These are phyloP conservation scores for Tokudaia muenninki DNA, from an alignment of 2,797 vertebrate species.

Conservation along the genomic window DNA sequence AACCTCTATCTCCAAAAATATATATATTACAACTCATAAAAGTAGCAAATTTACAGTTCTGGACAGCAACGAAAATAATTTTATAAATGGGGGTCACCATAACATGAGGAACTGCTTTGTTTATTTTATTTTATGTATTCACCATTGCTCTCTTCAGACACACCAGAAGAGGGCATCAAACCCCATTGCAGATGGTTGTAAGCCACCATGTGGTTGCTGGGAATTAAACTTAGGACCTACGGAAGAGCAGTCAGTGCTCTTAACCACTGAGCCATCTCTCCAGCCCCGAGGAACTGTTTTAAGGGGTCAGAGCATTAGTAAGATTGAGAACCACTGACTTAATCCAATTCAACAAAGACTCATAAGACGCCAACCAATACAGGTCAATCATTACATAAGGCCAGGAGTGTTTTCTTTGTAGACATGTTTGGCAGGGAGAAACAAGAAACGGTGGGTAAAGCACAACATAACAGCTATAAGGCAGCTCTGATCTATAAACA, in stretches of 20 bases:
- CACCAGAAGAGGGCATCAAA: too few relatives aligned
- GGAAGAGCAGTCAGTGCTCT: too few relatives aligned
- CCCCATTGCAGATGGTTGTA: too few relatives aligned
- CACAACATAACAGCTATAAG: not conserved
- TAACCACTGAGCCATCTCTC: too few relatives aligned
- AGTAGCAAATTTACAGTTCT: not conserved
- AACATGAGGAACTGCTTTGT: not conserved
- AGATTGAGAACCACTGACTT: not conserved
- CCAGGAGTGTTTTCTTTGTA: constrained; percentile 13
- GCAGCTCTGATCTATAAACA: not conserved
- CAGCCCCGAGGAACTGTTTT: not conserved
- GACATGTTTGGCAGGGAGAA: not conserved
- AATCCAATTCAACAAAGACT: constrained; percentile 25
- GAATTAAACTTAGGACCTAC: too few relatives aligned
- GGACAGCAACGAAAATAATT: not conserved
- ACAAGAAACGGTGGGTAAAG: not conserved
- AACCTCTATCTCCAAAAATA: not conserved
- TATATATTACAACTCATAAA: not conserved
- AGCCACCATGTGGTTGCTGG: too few relatives aligned
- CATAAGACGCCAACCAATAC: not conserved
- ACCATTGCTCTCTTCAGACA: too few relatives aligned
- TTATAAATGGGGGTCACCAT: not conserved
- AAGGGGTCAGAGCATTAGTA: not conserved
- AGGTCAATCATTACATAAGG: not conserved
- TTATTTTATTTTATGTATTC: too few relatives aligned